Percentiles rank a stretch among this genome's conserved stretches.
Evolutionary conservation across 2,113 vertebrate species (phyloP).

Genomic region (Neolamprologus variostigma): DNA sequence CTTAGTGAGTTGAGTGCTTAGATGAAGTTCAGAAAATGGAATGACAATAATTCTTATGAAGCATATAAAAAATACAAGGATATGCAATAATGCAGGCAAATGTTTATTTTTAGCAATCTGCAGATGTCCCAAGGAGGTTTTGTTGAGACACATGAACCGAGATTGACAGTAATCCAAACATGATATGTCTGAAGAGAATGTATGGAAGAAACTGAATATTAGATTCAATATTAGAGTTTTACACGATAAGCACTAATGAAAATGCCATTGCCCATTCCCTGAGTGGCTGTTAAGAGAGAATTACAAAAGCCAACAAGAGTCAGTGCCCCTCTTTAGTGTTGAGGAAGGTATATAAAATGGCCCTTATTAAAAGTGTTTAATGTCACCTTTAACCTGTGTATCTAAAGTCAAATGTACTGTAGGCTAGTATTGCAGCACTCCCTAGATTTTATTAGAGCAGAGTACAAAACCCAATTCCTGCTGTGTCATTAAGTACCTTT

Average conservation of each 20-base stretch:
- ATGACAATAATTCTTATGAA: not conserved
- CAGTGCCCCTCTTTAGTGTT: not conserved
- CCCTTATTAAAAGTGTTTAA: not conserved
- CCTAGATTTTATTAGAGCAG: not conserved
- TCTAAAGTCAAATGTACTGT: not conserved
- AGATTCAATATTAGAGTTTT: not conserved
- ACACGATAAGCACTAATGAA: not conserved
- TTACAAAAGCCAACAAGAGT: not conserved
- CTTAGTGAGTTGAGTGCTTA: not conserved
- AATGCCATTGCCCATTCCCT: rapidly evolving
- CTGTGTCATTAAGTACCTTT: not conserved
- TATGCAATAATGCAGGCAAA: not conserved
- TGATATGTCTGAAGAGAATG: not conserved
- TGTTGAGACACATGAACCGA: not conserved
- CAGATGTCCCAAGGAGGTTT: not conserved
- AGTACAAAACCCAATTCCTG: not conserved
- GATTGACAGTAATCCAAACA: not conserved
- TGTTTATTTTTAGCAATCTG: not conserved
- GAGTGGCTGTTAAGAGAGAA: not conserved
- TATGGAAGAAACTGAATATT: not conserved
- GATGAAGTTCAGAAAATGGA: not conserved
- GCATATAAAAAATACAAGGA: not conserved
- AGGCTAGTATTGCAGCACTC: not conserved
- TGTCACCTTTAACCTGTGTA: not conserved
- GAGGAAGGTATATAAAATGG: not conserved